These are phyloP conservation scores for Aphelinus atriplicis DNA, from an alignment of 1,140 invertebrate genomes.

Conservation along the genomic window DNA sequence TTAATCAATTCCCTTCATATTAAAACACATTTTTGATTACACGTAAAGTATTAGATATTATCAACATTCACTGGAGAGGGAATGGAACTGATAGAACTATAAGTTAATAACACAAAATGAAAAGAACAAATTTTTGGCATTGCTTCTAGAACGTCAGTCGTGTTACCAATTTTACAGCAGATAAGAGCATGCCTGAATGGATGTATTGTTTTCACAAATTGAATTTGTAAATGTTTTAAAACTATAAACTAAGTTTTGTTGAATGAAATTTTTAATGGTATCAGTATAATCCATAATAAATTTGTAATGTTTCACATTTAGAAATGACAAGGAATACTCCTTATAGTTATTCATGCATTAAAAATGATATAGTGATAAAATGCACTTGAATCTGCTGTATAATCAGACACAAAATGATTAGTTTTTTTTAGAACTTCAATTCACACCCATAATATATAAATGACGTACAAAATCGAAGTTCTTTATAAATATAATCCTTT, in stretches of 20 bases:
- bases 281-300: too few relatives aligned
- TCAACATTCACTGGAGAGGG: constrained; percentile 18
- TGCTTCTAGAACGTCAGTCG: constrained; percentile 26
- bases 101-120: background rate
- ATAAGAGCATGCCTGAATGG: background rate
- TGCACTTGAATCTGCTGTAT: background rate
- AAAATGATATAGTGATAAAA: background rate
- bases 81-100: too few relatives aligned
- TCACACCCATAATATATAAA: background rate
- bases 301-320: too few relatives aligned
- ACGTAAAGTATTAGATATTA: constrained; percentile 19
- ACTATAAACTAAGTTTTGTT: too few relatives aligned
- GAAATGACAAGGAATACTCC: too few relatives aligned
- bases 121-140: constrained; percentile 29
- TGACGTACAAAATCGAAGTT: constrained; percentile 1
- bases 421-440: background rate
- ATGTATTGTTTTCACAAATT: background rate
- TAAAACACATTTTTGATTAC: constrained; percentile 6
- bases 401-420: background rate
- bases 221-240: too few relatives aligned
- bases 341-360: background rate
- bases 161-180: constrained; percentile 10
- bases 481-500: background rate
- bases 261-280: too few relatives aligned
- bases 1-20: constrained; percentile 28